Evolutionary conservation across 2,113 vertebrate species (phyloP), one percentile per base, ranked within the genome.

Genomic region (Paradisaea rubra): DNA sequence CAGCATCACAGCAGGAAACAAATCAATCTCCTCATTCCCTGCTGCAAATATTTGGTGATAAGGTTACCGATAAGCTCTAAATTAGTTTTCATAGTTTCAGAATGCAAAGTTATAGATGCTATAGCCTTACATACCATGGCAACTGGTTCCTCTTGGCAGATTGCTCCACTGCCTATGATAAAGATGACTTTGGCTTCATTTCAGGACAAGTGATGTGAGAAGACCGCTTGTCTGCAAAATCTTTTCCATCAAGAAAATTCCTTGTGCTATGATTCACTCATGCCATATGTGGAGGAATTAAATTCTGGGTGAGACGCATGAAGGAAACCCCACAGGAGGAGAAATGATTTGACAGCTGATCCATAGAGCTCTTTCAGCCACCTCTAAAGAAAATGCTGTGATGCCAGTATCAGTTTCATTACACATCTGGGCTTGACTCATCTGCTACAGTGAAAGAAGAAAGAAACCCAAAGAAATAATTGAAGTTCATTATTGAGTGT

Each of bases 381-480:
- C 71, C 64, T 90, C 86, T 91, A 63, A 90, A 81, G 82, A 91
- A 93, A 95, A 71, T 57, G 80, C 94, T 86, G 64, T 78, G 86
- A 81, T 95, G 68, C 61, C 78, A 81, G 64, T 70, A 83, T 94
- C 71, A 15, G 76, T 89, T 88, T 91, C 86, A 9, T 94, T 93
- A 56, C 76, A 78, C 82, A 95, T 96, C 93, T 95, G 93, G 96
- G 90, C 76, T 95, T 97, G 95, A 95, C 85, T 97, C 91, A 95
- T 93, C 88, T 39, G 42, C 79, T 86, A 37, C 59, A 69, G 33
- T 37, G 52, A 74, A 69, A 93, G 72, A 81, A 92, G 66, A 83
- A 89, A 96, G 81, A 81, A 95, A 76, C 52, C 47, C 47, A 84
- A 91, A 95, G 82, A 95, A 96, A 97, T 88, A 93, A 95, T 95